Conservation (phyloP, 2,797 vertebrate species). For the Oryzias sinensis region DNA sequence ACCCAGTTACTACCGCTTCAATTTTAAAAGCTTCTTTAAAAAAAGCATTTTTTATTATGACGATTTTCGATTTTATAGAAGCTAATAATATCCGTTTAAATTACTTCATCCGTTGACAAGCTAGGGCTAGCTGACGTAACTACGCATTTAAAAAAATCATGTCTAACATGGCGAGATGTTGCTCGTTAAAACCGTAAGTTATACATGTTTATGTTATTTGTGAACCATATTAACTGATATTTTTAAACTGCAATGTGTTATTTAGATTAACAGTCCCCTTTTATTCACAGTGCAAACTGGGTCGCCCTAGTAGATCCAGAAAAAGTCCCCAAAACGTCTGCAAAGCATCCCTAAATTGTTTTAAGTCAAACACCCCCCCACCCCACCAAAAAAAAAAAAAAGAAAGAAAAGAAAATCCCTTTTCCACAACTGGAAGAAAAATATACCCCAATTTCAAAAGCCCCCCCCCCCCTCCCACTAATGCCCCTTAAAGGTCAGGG, state of each 20-base stretch:
- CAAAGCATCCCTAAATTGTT: conserved; percentile 81
- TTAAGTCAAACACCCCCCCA: conserved; percentile 68
- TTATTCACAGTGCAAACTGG: conserved; percentile 56
- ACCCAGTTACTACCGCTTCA: too few species aligned
- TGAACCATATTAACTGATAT: background rate
- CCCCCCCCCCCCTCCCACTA: conserved; percentile 42
- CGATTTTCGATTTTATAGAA: too few species aligned
- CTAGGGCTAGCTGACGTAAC: background rate
- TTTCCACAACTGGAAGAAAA: conserved; percentile 14
- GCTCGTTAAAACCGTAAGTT: background rate
- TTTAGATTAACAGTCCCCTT: conserved; percentile 42
- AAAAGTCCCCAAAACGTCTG: conserved; percentile 68
- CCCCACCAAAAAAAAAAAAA: background rate
- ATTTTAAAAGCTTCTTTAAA: too few species aligned
- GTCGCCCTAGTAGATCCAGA: conserved; percentile 60
- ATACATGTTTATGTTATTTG: background rate
- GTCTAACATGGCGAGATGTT: too few species aligned
- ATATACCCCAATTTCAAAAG: conserved; percentile 38
- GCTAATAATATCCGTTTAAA: background rate
- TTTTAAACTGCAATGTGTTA: background rate
- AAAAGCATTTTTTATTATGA: too few species aligned
- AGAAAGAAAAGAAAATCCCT: conserved; percentile 24
- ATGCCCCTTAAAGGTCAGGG: conserved; percentile 36
- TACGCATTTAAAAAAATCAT: conserved; percentile 29
- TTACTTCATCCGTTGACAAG: background rate